These are phyloP conservation scores for Nemurella pictetii DNA, from an alignment of 2,888 invertebrate species.

Conservation along the genomic window DNA sequence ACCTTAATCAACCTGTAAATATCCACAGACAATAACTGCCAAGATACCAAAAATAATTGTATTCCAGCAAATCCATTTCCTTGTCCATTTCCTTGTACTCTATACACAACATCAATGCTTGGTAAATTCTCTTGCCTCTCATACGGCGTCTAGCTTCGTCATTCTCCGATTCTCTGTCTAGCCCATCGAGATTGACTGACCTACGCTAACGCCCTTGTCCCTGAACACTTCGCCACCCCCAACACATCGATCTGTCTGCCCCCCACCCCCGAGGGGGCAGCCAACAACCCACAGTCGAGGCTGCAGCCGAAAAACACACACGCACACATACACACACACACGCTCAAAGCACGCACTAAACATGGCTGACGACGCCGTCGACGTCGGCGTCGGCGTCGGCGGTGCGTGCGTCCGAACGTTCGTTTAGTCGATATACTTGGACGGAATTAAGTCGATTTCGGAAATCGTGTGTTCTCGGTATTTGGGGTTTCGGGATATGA, in stretches of 20 bases:
- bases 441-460: background rate
- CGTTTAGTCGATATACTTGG: background rate
- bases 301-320: background rate
- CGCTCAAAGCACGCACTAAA: background rate
- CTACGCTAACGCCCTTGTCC: slow-evolving; percentile 30
- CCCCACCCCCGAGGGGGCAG: background rate
- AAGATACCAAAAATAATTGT: too few relatives aligned
- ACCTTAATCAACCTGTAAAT: too few relatives aligned
- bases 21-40: too few relatives aligned
- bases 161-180: background rate
- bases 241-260: slow-evolving; percentile 31
- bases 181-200: slow-evolving; percentile 16
- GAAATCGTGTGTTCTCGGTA: background rate
- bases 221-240: slow-evolving; percentile 26
- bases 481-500: too few relatives aligned
- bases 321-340: background rate
- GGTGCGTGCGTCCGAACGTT: background rate
- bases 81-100: too few relatives aligned
- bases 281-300: background rate
- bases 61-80: too few relatives aligned
- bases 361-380: background rate
- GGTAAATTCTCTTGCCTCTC: background rate
- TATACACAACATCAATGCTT: too few relatives aligned
- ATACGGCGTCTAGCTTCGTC: background rate
- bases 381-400: background rate